Conservation (phyloP, 2,797 vertebrate genomes). For the Xenentodon cancila region DNA sequence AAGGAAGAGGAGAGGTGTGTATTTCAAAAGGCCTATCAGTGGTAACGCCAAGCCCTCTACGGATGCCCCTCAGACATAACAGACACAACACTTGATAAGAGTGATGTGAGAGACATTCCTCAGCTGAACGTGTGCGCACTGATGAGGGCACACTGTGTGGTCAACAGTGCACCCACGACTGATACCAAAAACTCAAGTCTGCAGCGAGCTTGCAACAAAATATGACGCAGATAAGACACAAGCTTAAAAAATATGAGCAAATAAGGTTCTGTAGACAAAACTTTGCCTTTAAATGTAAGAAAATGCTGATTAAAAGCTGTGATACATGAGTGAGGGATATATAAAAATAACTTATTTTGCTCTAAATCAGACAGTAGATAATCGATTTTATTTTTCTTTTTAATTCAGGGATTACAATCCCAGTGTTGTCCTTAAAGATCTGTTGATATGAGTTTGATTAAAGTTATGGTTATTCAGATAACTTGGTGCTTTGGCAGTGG, state of each 20-base stretch:
- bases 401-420: not conserved
- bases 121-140: constrained; percentile 55
- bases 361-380: no score
- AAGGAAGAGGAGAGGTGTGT: constrained; percentile 49
- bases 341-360: not conserved
- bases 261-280: not conserved
- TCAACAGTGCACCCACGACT: constrained; percentile 50
- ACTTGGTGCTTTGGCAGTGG: not conserved
- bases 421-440: not conserved
- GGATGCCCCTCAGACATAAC: constrained; percentile 75
- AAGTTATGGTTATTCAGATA: not conserved
- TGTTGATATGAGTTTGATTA: no score
- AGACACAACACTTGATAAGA: constrained; percentile 81
- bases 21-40: constrained; percentile 66
- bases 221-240: constrained; percentile 13
- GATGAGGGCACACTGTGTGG: constrained; percentile 71
- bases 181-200: constrained; percentile 36
- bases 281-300: not conserved
- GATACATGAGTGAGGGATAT: not conserved
- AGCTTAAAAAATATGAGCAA: not conserved
- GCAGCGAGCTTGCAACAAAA: constrained; percentile 13
- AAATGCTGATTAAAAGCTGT: not conserved
- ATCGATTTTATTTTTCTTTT: not conserved
- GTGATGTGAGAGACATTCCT: constrained; percentile 75
- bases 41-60: constrained; percentile 64